Base-by-base conservation (phyloP, 2,888 invertebrate species). In the Meteorus colon region DNA sequence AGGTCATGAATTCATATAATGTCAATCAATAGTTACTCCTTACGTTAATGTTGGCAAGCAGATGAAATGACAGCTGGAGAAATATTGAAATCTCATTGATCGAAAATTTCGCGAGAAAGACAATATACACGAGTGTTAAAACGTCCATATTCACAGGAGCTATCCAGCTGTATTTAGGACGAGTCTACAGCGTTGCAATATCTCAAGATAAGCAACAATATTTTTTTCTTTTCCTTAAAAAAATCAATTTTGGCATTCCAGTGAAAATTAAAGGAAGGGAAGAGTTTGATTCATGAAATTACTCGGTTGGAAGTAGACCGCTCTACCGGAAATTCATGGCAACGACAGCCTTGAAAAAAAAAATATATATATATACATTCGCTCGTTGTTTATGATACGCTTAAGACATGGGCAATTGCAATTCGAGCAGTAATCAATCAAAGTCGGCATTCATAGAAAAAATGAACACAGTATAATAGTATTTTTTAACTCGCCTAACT, bases 401-500 rank as follows among this genome's bases (percentile, higher is more conserved):
- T 51, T 10, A 29, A 31, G 3, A 6, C 41, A 48, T 59, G 34
- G 37, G 8, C 27, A 48, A 68, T 51, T 16, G 19, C n/a, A 12
- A 51, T 31, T 27, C n/a, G n/a, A 59, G 14, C n/a, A 29, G 34
- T 34, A 70, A 34, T 24, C 37, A 70, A 59, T 55, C 24, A 24
- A 24, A 24, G 1, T 24, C 27, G 12, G 8, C 31, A 16, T 31
- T 34, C 4, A 24, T 70, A 37, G 34, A 34, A 55, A 16, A 59
- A 66, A 19, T 59, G 12, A 34, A 16, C 34, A 59, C 31, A 70
- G 10, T 70, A 31, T 29, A 65, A 19, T 41, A 19, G 10, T 10
- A 41, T 19, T 34, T 65, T 59, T 55, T 6, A 55, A 69, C 69
- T 70, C 55, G 55, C 37, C n/a, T 24, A 34, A 59, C 19, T 34